Base-by-base conservation (phyloP, 64 coral and sea anemone genomes). In the Montipora sp. region DNA sequence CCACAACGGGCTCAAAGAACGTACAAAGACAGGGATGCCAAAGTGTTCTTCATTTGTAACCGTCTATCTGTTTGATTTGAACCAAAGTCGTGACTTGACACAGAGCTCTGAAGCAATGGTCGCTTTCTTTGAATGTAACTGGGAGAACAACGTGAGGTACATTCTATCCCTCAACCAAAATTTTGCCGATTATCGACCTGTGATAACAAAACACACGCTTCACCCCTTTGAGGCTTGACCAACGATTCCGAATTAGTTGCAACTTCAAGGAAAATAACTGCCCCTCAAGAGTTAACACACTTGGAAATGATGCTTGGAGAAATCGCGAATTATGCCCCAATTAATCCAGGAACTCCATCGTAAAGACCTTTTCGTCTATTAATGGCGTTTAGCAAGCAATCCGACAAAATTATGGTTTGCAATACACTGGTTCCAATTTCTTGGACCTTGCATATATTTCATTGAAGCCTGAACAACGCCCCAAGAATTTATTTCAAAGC, bases 191-290 rank as follows among this genome's bases (percentile, higher is more conserved):
- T 90, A 4, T 16, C 14, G 7, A 8, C 59, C 9, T 80, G 88
- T 75, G 53, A 14, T 1, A 90, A 90, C 8, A 90, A 90, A 70
- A 90, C 88, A 7, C 80, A 90, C n/a, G 24, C 88, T 43, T 3
- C 21, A 5, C 18, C 88, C 20, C 58, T 71, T 7, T 10, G 77
- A 9, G 77, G 88, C 16, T 90, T 80, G 22, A 3, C 44, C 22
- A 53, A 61, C 45, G 88, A 90, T 70, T 1, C 13, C 16, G 9
- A 67, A 70, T 43, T 15, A 19, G 60, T 86, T 69, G 27, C 83
- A 12, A 3, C 21, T 8, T 53, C 55, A 3, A n/a, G 2, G 19
- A 21, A 57, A 15, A 14, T 22, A 27, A 84, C 81, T 83, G 59
- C 59, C 3, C 13, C 59, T 19, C 22, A 65, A 50, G 69, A 69